These are phyloP conservation scores for Lepilemur septentrionalis DNA, from an alignment of 2,797 vertebrate species.

Conservation along the genomic window DNA sequence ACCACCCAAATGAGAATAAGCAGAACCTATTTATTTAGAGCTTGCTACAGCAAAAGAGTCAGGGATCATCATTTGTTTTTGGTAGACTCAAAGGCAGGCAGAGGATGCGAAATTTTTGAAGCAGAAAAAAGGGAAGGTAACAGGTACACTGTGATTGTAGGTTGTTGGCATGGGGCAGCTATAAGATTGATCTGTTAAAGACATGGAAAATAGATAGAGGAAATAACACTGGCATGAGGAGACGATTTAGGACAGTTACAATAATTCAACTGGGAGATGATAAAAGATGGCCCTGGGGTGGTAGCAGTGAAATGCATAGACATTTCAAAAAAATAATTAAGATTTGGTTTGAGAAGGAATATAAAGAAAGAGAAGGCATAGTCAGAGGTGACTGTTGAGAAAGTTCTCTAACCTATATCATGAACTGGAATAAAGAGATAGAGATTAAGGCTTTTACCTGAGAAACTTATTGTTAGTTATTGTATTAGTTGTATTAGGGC, in stretches of 20 bases:
- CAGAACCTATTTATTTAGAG: not conserved
- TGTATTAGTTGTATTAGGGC: not conserved
- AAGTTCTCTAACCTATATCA: not conserved
- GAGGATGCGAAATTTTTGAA: not conserved
- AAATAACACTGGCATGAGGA: not conserved
- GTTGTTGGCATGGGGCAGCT: not conserved
- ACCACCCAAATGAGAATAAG: not conserved
- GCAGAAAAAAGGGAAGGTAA: no score
- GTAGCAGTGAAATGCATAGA: not conserved
- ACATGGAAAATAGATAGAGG: not conserved
- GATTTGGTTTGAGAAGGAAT: not conserved
- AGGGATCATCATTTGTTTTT: not conserved
- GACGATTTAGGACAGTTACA: not conserved
- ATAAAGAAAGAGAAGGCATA: not conserved
- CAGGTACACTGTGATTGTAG: not conserved
- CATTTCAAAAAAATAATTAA: not conserved
- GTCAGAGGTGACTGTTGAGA: not conserved
- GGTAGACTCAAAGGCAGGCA: not conserved
- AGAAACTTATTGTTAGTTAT: not conserved
- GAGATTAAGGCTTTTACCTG: not conserved
- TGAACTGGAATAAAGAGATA: no score
- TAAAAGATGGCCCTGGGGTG: not conserved
- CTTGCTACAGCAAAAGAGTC: not conserved
- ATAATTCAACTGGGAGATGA: not conserved
- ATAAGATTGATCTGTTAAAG: not conserved